Evolutionary conservation across 1,140 invertebrate species (phyloP).

Genomic region (Papilio glaucus): DNA sequence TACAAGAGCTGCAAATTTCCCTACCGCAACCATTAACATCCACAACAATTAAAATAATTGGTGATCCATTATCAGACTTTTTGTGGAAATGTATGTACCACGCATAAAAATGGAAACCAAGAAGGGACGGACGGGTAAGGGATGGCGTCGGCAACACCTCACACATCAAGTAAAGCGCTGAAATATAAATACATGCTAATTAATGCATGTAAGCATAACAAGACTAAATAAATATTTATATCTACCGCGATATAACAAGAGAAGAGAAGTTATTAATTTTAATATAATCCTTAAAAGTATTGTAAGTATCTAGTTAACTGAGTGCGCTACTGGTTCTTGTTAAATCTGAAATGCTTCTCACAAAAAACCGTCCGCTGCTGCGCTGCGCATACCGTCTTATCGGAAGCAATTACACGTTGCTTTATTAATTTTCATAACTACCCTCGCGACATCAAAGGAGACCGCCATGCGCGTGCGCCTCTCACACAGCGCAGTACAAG

Average conservation of each 20-base stretch:
- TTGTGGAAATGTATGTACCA: no score
- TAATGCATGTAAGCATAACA: no score
- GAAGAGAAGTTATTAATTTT: background rate
- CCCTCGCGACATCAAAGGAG: conserved; percentile 73
- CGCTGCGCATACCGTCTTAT: conserved; percentile 62
- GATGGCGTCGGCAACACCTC: no score
- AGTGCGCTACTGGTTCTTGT: conserved; percentile 44
- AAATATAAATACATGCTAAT: no score
- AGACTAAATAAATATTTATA: no score
- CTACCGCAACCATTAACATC: no score
- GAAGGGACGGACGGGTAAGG: no score
- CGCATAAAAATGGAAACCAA: no score
- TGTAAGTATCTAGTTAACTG: background rate
- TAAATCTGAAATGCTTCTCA: conserved; percentile 52
- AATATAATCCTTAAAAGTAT: conserved; percentile 19
- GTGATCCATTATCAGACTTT: no score
- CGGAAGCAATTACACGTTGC: conserved; percentile 80
- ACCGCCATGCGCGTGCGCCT: conserved; percentile 59
- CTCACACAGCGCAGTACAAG: conserved; percentile 44
- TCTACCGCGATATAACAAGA: background rate
- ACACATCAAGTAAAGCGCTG: no score
- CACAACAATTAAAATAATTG: no score
- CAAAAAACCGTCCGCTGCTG: conserved; percentile 61
- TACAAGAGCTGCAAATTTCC: no score
- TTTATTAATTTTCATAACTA: conserved; percentile 83